Base-by-base conservation (phyloP, 1,140 invertebrate genomes). In the Trachymyrmex cornetzi region DNA sequence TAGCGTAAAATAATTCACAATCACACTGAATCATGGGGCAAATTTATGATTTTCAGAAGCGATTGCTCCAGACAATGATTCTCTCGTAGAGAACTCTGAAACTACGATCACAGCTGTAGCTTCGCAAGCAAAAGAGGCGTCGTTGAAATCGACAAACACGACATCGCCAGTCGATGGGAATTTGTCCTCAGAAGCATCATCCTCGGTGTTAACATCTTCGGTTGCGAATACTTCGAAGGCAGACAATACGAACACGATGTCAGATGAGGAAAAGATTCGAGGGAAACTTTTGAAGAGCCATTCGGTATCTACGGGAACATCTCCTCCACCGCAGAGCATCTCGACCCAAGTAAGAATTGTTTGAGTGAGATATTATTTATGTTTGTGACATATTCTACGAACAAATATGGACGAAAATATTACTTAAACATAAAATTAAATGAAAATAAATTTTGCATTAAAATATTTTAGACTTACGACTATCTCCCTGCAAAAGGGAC, bases 251-350 rank as follows among this genome's bases (percentile, higher is more conserved):
- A 88, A 7, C 5, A 30, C 6, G n/a, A 34, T 3, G 30, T 4
- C 19, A 19, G 34, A 9, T 1, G 77, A n/a, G 34, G n/a, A n/a
- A 79, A 63, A 77, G 30, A 27, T 61, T 82, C 86, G 72, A 89
- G 86, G 69, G 24, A 77, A 91, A 79, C 85, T 79, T 71, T 24
- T 30, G 3, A 87, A 82, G 44, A 85, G 63, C 55, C 87, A 85
- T 38, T 85, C 92, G 3, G 89, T 94, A 24, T 94, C 94, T n/a
- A 94, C 93, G 6, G 98, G 97, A 84, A 98, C 98, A 27, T 98
- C 98, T 24, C 98, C 98, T 72, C 97, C 98, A 55, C 98, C 98
- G 9, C 98, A 98, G 95, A 98, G 96, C 93, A 98, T 98, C 90
- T 98, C 98, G 38, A 98, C 98, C 38, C 98, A 98, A 96, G 98